These are phyloP conservation scores for Unio pictorum DNA, from an alignment of 2,888 invertebrate species.

Conservation along the genomic window DNA sequence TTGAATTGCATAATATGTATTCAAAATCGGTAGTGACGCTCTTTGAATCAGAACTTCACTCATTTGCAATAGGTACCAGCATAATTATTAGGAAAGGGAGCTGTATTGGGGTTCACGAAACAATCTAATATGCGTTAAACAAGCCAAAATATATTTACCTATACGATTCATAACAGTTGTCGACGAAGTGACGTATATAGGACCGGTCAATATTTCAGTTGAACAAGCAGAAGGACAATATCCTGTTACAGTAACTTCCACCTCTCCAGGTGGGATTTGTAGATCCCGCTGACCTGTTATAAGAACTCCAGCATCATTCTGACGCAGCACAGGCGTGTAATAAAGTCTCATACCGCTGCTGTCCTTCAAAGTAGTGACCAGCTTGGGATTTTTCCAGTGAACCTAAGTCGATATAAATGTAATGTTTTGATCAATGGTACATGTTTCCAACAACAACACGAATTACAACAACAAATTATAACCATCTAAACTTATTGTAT, in stretches of 20 bases:
- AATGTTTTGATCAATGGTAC: too few species aligned
- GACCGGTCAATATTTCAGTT: slow-evolving; percentile 7
- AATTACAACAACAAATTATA: too few species aligned
- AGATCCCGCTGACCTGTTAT: slow-evolving; percentile 4
- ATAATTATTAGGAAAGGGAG: too few species aligned
- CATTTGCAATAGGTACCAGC: too few species aligned
- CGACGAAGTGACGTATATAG: slow-evolving; percentile 20
- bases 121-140: neutral
- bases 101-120: too few species aligned
- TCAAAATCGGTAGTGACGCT: too few species aligned
- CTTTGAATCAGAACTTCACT: too few species aligned
- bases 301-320: slow-evolving; percentile 5
- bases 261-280: neutral
- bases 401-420: neutral
- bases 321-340: slow-evolving; percentile 1
- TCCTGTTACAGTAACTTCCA: too few species aligned
- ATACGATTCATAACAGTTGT: slow-evolving; percentile 32
- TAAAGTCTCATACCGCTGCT: slow-evolving; percentile 2
- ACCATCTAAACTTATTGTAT: too few species aligned
- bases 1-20: too few species aligned
- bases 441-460: too few species aligned
- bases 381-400: slow-evolving; percentile 2
- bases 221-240: slow-evolving; percentile 13
- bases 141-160: slow-evolving; percentile 16
- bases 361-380: neutral